phyloP scores from a whole-genome alignment of 2,113 vertebrate genomes.

The Entelurus aequoreus region DNA sequence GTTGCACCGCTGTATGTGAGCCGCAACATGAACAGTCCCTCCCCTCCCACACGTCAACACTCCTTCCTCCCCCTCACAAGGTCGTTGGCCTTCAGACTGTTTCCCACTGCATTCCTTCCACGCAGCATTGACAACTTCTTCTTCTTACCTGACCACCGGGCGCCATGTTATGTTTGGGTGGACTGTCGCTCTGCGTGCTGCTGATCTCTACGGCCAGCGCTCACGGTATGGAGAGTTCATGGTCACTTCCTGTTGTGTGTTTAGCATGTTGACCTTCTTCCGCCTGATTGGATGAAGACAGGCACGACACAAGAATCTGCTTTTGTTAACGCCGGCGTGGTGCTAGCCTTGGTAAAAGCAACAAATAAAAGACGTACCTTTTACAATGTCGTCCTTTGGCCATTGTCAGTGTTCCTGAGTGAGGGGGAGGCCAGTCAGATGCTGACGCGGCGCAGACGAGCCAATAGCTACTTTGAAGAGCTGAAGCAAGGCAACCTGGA shows the following conservation, averaged over 20 bases:
- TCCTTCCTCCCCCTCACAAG: constrained; percentile 12
- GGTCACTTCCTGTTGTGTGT: background rate
- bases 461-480: constrained; percentile 82
- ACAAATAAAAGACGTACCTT: background rate
- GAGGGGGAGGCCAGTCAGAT: constrained; percentile 69
- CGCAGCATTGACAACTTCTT: constrained; percentile 12
- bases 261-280: background rate
- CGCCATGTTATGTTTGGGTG: constrained; percentile 53
- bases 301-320: no score
- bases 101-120: constrained; percentile 22
- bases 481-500: constrained; percentile 80
- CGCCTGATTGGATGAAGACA: background rate
- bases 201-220: constrained; percentile 37
- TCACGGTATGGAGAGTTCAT: constrained; percentile 52
- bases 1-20: background rate
- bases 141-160: constrained; percentile 11
- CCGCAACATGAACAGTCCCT: background rate
- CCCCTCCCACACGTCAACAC: background rate
- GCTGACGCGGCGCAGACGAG: constrained; percentile 74
- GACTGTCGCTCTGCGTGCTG: constrained; percentile 41
- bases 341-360: background rate
- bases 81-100: constrained; percentile 43
- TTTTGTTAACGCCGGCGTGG: background rate
- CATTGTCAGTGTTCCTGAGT: constrained; percentile 76
- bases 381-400: background rate